Conservation (phyloP, 2,797 vertebrate genomes). For the Sebastes variabilis region DNA sequence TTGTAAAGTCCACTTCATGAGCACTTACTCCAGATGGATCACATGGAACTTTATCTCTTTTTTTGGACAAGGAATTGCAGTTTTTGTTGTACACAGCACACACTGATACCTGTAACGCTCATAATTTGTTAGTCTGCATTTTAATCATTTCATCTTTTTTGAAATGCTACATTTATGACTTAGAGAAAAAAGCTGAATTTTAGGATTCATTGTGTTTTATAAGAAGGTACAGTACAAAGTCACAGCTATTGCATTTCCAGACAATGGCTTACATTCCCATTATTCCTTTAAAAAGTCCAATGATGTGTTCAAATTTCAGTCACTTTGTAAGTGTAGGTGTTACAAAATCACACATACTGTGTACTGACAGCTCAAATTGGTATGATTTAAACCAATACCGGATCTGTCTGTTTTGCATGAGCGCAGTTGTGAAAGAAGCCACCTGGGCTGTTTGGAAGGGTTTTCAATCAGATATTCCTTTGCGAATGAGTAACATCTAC, state of each 20-base stretch:
- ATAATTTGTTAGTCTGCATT: background rate
- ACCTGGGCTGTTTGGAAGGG: constrained; percentile 12
- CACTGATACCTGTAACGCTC: background rate
- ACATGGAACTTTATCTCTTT: constrained; percentile 12
- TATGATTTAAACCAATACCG: constrained; percentile 4
- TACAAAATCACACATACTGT: constrained; percentile 5
- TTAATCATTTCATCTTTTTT: background rate
- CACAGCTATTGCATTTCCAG: background rate
- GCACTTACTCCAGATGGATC: background rate
- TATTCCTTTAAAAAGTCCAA: background rate
- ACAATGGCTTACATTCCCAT: background rate
- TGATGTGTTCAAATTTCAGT: background rate
- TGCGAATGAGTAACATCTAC: background rate
- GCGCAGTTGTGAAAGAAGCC: constrained; percentile 23
- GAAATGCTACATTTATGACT: background rate
- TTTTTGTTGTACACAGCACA: background rate
- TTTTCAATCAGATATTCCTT: constrained; percentile 5
- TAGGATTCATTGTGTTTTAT: background rate
- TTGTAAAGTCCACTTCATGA: constrained; percentile 18
- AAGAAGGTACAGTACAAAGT: background rate
- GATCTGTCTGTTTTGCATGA: constrained; percentile 9
- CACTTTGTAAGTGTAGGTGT: constrained; percentile 1
- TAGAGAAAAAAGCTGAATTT: background rate
- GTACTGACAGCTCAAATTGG: constrained; percentile 16
- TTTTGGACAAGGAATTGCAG: background rate